Base-by-base conservation (phyloP, 2,888 invertebrate species). In the Polydrusus pterygomalis region DNA sequence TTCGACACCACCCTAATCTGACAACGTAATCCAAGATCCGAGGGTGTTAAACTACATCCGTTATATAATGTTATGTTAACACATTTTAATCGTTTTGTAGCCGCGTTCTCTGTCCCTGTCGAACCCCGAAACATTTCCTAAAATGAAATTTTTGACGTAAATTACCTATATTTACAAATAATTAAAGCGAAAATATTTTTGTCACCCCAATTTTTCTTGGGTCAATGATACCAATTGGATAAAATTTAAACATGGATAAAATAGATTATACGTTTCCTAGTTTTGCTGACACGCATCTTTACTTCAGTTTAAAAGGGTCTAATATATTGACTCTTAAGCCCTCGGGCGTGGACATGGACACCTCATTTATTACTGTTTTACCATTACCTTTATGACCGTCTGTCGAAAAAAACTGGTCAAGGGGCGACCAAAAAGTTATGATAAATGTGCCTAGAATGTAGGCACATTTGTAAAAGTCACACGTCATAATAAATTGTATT, bases 361-460 rank as follows among this genome's bases (percentile, higher is more conserved):
- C 54, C 25, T 54, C 54, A 11, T 51, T 3, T 51, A 20, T 6
- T 20, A 54, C n/a, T 25, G 30, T n/a, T 54, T 13, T 30, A 1
- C 7, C 17, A 18, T 38, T 51, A 51, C 25, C 17, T 60, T 7
- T 34, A 58, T 58, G 30, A 60, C 30, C 17, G 58, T n/a, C 38
- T 17, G 58, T 11, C 58, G 17, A 30, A 13, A 38, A 60, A 38
- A 38, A 38, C 8, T 58, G 17, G 38, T 58, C 8, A 58, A 58
- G n/a, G n/a, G n/a, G n/a, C 34, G 58, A 38, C 30, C 15, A 58
- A 67, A 67, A 34, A 17, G 11, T 49, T 38, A 38, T 67, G 54
- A 67, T 67, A 38, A 34, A 67, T 67, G 67, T 51, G 67, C 54
- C 67, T 54, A 38, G 51, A 38, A 17, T 18, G 43, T 43, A 34